These are phyloP conservation scores for Eilema sororculum DNA, from an alignment of 2,888 invertebrate genomes.

Conservation along the genomic window DNA sequence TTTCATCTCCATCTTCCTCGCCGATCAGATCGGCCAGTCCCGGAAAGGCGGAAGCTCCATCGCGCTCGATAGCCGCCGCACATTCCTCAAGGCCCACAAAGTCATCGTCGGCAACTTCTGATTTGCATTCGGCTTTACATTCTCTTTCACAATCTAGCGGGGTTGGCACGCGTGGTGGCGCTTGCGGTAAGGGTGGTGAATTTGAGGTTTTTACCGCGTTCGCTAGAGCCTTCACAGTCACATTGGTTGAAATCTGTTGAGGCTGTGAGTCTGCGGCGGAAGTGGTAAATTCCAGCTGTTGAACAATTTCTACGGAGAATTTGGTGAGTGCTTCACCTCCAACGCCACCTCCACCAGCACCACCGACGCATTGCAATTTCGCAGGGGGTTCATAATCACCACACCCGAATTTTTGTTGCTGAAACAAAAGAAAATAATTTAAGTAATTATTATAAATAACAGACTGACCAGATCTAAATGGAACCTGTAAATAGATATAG, in stretches of 20 bases:
- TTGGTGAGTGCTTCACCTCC: constrained; percentile 88
- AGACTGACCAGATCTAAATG: not conserved
- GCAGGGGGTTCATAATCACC: constrained; percentile 92
- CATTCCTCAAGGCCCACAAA: constrained; percentile 95
- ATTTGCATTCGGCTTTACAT: constrained; percentile 92
- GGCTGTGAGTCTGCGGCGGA: constrained; percentile 95
- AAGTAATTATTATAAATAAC: not conserved
- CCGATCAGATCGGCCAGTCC: constrained; percentile 93
- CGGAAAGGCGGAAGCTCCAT: constrained; percentile 92
- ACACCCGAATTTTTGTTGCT: constrained; percentile 95
- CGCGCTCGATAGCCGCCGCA: constrained; percentile 94
- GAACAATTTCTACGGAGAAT: constrained; percentile 97
- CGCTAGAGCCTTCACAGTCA: constrained; percentile 92
- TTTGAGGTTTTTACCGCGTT: constrained; percentile 82
- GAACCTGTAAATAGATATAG: not conserved
- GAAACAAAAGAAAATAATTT: constrained; percentile 69
- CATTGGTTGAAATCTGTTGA: constrained; percentile 96
- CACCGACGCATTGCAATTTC: constrained; percentile 88
- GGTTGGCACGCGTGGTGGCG: constrained; percentile 90
- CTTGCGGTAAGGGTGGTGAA: constrained; percentile 78
- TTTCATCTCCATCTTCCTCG: constrained; percentile 93
- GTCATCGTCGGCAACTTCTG: constrained; percentile 93
- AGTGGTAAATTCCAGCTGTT: constrained; percentile 95
- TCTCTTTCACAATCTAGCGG: constrained; percentile 94
- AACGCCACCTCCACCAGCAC: constrained; percentile 72